phyloP scores from a whole-genome alignment of 2,888 invertebrate species.

The Xiphydria camelus region DNA sequence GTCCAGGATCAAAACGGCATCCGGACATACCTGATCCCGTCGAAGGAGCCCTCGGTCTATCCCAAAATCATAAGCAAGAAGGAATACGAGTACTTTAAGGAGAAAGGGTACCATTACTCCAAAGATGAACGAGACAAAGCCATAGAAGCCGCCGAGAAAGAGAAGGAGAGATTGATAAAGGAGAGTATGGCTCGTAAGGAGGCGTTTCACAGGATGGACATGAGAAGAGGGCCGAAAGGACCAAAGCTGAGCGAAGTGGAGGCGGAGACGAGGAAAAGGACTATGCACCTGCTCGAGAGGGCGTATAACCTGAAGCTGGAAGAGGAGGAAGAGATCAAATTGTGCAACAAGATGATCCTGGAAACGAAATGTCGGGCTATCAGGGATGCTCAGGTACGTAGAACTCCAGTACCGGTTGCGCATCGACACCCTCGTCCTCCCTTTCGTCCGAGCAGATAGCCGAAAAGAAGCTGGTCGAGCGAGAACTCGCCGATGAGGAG shows the following conservation, averaged over 20 bases:
- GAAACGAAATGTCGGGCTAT: constrained; percentile 85
- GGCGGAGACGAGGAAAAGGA: constrained; percentile 59
- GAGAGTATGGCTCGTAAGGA: constrained; percentile 48
- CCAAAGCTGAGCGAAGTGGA: constrained; percentile 54
- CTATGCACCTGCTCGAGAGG: constrained; percentile 59
- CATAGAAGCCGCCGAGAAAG: constrained; percentile 27
- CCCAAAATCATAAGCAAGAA: constrained; percentile 65
- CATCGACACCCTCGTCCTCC: background rate
- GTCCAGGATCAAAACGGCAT: constrained; percentile 48
- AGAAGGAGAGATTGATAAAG: constrained; percentile 35
- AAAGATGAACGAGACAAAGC: constrained; percentile 33
- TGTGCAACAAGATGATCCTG: constrained; percentile 76
- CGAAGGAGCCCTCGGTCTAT: constrained; percentile 60
- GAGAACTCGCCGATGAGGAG: constrained; percentile 54
- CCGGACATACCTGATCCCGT: constrained; percentile 61
- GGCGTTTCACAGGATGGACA: constrained; percentile 41
- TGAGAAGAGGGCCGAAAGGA: constrained; percentile 30
- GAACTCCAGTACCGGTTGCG: no score
- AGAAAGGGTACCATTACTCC: constrained; percentile 27
- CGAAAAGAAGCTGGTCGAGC: constrained; percentile 54
- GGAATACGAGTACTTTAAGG: constrained; percentile 60
- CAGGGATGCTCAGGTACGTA: constrained; percentile 77
- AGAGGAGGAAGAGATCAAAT: constrained; percentile 70
- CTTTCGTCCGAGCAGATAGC: constrained; percentile 35
- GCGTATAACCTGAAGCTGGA: constrained; percentile 62